These are phyloP conservation scores for Sebastes hubbsi DNA, from an alignment of 2,797 vertebrate species.

Conservation along the genomic window DNA sequence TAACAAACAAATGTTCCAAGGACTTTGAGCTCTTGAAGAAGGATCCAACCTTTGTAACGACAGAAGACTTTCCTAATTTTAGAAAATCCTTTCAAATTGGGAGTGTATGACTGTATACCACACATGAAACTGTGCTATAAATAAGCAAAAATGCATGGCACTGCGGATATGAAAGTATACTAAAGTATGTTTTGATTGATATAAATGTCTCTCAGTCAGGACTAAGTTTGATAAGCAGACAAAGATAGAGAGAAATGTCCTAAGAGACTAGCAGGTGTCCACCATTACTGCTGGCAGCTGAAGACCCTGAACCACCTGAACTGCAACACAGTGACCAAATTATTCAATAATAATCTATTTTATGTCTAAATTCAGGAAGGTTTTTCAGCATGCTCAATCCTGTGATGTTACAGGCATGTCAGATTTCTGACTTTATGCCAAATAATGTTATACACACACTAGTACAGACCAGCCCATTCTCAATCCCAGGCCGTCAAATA, in stretches of 20 bases:
- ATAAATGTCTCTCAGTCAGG: background rate
- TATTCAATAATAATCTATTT: background rate
- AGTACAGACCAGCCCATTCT: no score
- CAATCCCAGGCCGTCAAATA: no score
- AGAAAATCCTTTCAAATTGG: background rate
- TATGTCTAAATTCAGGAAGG: background rate
- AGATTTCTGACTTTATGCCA: no score
- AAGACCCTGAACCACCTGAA: background rate
- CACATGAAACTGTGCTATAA: background rate
- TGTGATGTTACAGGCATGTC: no score
- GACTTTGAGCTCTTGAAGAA: background rate
- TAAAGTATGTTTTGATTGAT: background rate
- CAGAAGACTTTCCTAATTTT: background rate
- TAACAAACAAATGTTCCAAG: background rate
- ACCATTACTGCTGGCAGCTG: background rate
- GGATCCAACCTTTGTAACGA: background rate
- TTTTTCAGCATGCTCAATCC: no score
- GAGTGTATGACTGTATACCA: background rate
- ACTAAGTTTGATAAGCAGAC: background rate
- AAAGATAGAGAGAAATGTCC: background rate
- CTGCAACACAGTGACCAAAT: background rate
- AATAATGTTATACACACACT: no score
- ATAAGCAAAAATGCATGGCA: background rate
- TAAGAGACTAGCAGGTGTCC: background rate
- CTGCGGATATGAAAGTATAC: background rate